Evolutionary conservation across 2,113 vertebrate genomes (phyloP).

Genomic region (Leptocoma aspasia): DNA sequence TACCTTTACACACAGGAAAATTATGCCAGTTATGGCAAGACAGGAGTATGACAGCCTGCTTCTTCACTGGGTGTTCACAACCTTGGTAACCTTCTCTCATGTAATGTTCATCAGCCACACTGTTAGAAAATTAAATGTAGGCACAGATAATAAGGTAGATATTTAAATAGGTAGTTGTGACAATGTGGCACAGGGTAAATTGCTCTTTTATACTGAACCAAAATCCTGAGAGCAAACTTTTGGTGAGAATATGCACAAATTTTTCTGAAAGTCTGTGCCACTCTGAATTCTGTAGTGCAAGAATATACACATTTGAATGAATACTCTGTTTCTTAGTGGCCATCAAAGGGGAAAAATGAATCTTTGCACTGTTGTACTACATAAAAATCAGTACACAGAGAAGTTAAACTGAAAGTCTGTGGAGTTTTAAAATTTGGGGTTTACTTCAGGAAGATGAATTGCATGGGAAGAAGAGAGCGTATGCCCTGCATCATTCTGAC

Average conservation of each 20-base stretch:
- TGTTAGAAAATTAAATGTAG: neutral
- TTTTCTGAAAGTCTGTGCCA: neutral
- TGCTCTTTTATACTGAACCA: neutral
- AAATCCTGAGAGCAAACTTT: neutral
- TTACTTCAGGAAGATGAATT: conserved; percentile 17
- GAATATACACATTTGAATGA: neutral
- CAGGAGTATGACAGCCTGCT: neutral
- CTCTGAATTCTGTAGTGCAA: neutral
- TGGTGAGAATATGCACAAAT: neutral
- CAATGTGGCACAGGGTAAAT: neutral
- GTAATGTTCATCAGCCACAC: neutral
- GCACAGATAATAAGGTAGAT: neutral
- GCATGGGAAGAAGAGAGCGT: neutral
- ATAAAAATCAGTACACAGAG: rapidly evolving
- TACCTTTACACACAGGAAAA: neutral
- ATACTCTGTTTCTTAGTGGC: neutral
- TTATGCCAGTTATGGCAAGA: neutral
- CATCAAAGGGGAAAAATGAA: neutral
- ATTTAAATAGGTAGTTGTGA: neutral
- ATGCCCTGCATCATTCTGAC: conserved; percentile 47
- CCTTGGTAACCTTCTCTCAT: neutral
- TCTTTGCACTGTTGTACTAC: rapidly evolving
- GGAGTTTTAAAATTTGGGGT: neutral
- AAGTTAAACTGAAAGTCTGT: neutral
- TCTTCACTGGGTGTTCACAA: neutral